Percentiles rank a stretch among this genome's conserved stretches.
Evolutionary conservation across 2,113 vertebrate genomes (phyloP).

Genomic region (Piprites chloris): DNA sequence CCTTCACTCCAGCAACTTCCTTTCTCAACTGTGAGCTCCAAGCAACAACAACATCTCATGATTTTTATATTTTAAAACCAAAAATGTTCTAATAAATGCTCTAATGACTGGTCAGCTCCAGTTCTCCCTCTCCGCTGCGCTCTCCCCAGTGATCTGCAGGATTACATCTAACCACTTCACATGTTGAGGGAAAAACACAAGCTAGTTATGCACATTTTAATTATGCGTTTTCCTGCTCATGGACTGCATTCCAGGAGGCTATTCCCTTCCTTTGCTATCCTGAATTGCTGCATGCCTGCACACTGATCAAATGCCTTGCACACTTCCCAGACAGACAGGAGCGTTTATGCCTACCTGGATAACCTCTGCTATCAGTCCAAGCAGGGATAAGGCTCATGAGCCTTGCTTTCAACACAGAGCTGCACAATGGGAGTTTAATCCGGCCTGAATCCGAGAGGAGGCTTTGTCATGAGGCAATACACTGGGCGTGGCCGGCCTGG

Average conservation of each 20-base stretch:
- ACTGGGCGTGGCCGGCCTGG: neutral
- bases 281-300: neutral
- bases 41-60: neutral
- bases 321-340: neutral
- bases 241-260: slow-evolving; percentile 30
- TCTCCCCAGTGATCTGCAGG: neutral
- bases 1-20: neutral
- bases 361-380: neutral
- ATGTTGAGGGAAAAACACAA: neutral
- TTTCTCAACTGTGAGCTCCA: neutral
- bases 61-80: neutral
- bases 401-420: slow-evolving; percentile 7
- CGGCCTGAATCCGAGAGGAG: neutral
- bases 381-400: neutral
- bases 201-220: neutral
- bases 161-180: neutral
- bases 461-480: neutral
- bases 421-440: slow-evolving; percentile 3
- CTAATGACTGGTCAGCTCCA: neutral
- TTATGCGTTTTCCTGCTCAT: neutral
- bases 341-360: neutral
- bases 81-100: neutral
- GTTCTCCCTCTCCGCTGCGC: neutral
- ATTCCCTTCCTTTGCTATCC: neutral
- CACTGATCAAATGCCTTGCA: neutral